Base-by-base conservation (phyloP, 2,797 vertebrate genomes). In the Sebastes nivosus region DNA sequence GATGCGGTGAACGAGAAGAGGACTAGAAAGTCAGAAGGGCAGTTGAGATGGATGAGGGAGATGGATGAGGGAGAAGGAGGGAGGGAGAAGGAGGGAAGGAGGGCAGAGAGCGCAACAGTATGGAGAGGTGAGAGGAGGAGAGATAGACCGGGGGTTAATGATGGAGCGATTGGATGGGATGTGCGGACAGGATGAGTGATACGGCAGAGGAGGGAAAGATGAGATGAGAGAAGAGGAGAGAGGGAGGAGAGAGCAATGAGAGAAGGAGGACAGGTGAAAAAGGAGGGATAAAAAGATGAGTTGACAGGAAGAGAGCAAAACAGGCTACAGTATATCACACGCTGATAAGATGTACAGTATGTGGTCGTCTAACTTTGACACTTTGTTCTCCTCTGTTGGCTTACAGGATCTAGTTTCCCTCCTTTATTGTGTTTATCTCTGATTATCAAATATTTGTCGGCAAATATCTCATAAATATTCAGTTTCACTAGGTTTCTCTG, bases 1-100 rank as follows among this genome's bases (percentile, higher is more conserved):
- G 82, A 87, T 72, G 67, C 25, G 11, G 81, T 52, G 75, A 87
- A 86, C 83, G 66, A 82, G 67, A 82, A 81, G 82, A 80, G 79
- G 84, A 89, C 83, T 59, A 20, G 18, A 75, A 84, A 91, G 91
- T 87, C 82, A 89, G 81, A 72, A 80, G 86, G 82, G 79, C 74
- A 74, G 57, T 42, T 42, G 81, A 86, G 89, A 93, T 81, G 80
- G 88, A 92, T 91, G 87, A 84, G 29, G 27, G 81, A 86, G 88
- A 93, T 80, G 80, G 88, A 92, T 90, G 87, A 84, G 71, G 36
- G 30, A 52, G 88, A 93, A 75, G 80, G 87, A 93, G 77, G 80
- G 87, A 84, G 73, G 36, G 30, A 52, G 86, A 46, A 30, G 55
- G 77, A 72, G 46, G 38, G 66, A 65, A 18, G 22, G 70, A 60